Evolutionary conservation across 2,797 vertebrate species (phyloP).

Genomic region (Poeciliopsis paucimaculata): DNA sequence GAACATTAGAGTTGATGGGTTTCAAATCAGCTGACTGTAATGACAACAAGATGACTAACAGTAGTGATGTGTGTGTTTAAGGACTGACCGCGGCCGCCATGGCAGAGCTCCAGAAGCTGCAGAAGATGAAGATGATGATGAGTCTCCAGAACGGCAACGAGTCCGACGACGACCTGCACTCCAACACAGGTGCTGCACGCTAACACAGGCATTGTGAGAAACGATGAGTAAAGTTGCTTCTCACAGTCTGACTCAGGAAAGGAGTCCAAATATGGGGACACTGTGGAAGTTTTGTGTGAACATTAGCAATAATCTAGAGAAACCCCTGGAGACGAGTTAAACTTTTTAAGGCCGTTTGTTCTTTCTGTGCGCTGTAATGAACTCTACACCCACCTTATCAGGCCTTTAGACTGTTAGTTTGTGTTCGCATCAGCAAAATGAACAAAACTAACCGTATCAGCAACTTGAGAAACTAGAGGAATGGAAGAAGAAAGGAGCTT

Average conservation of each 20-base stretch:
- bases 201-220: neutral
- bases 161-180: conserved; percentile 91
- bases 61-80: conserved; percentile 55
- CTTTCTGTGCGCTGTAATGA: conserved; percentile 15
- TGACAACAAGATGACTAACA: neutral
- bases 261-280: neutral
- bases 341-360: conserved; percentile 22
- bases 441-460: conserved; percentile 21
- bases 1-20: neutral
- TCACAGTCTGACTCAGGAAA: neutral
- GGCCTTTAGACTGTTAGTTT: conserved; percentile 18
- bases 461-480: conserved; percentile 15
- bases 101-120: conserved; percentile 93
- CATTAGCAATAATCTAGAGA: conserved; percentile 17
- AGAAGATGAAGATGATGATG: conserved; percentile 95
- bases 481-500: conserved; percentile 1
- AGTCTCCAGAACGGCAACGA: conserved; percentile 90
- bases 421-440: conserved; percentile 28
- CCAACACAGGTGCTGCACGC: conserved; percentile 83
- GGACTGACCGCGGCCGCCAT: conserved; percentile 91
- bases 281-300: conserved; percentile 18
- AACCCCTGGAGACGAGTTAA: conserved; percentile 4
- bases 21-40: conserved; percentile 2
- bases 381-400: conserved; percentile 20
- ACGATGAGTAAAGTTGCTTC: neutral